Evolutionary conservation across 2,888 invertebrate genomes (phyloP).

Genomic region (Epistrophe grossulariae): DNA sequence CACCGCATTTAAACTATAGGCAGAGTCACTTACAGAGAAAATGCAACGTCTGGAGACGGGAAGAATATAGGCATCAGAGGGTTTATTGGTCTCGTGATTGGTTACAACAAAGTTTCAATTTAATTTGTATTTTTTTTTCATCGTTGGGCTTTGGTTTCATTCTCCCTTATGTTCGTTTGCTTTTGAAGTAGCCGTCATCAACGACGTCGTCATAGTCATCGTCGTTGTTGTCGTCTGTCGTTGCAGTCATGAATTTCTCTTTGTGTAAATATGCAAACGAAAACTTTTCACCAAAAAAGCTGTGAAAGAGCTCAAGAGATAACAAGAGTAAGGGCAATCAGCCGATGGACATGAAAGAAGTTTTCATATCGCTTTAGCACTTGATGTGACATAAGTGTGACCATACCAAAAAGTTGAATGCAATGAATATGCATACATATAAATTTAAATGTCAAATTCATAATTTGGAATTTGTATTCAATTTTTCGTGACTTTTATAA

Average conservation of each 20-base stretch:
- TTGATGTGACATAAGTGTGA: slow-evolving; percentile 6
- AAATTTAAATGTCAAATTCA: too few relatives aligned
- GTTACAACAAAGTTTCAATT: slow-evolving; percentile 70
- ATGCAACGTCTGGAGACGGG: slow-evolving; percentile 18
- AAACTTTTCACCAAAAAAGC: slow-evolving; percentile 60
- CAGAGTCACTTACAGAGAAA: slow-evolving; percentile 8
- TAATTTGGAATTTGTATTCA: too few relatives aligned
- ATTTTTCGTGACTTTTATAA: too few relatives aligned
- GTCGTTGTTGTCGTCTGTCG: slow-evolving; percentile 8
- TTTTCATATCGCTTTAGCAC: slow-evolving; percentile 48
- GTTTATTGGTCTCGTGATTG: slow-evolving; percentile 67
- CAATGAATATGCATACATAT: too few relatives aligned
- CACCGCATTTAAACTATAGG: background rate
- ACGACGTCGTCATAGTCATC: background rate
- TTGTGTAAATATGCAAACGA: slow-evolving; percentile 71
- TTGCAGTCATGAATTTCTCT: slow-evolving; percentile 66
- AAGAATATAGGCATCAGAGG: background rate
- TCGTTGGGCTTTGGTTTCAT: slow-evolving; percentile 19
- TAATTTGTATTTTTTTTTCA: slow-evolving; percentile 33
- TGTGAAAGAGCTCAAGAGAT: background rate
- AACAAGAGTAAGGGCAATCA: background rate
- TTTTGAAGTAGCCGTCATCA: slow-evolving; percentile 36
- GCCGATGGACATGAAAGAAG: slow-evolving; percentile 55
- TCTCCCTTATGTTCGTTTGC: background rate
- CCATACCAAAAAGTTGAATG: too few relatives aligned